Evolutionary conservation across 2,888 invertebrate species (phyloP).

Genomic region (Dicyrtoma fusca): DNA sequence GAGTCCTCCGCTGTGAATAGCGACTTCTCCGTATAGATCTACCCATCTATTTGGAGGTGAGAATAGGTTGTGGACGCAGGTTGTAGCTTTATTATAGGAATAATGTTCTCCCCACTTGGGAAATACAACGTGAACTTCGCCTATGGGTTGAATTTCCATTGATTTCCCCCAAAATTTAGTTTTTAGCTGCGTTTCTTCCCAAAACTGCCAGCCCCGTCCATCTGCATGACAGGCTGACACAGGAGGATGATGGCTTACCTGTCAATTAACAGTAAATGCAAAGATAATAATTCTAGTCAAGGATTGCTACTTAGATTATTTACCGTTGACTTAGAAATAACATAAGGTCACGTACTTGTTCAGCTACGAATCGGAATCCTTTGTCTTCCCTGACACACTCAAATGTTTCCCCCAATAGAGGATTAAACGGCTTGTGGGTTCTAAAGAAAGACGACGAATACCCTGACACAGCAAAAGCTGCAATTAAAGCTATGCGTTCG

Average conservation of each 20-base stretch:
- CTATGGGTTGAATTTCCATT: slow-evolving; percentile 84
- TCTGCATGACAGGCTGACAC: slow-evolving; percentile 80
- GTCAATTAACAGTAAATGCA: slow-evolving; percentile 42
- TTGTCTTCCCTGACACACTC: slow-evolving; percentile 77
- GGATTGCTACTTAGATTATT: no score
- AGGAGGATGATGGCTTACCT: slow-evolving; percentile 85
- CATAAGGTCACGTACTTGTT: slow-evolving; percentile 74
- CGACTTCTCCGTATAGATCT: slow-evolving; percentile 82
- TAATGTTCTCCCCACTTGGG: slow-evolving; percentile 71
- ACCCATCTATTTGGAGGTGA: slow-evolving; percentile 79
- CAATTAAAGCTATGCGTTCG: slow-evolving; percentile 75
- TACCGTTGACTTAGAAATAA: slow-evolving; percentile 1
- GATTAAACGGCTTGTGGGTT: slow-evolving; percentile 84
- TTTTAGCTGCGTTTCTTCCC: slow-evolving; percentile 82
- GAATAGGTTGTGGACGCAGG: slow-evolving; percentile 82
- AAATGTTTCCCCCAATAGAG: slow-evolving; percentile 79
- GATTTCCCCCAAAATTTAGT: slow-evolving; percentile 91
- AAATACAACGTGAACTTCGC: slow-evolving; percentile 60
- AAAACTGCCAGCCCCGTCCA: slow-evolving; percentile 74
- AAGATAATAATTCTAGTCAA: no score
- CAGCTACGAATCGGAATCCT: slow-evolving; percentile 76
- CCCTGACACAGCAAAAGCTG: slow-evolving; percentile 79
- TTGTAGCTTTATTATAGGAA: slow-evolving; percentile 80
- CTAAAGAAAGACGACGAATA: slow-evolving; percentile 74
- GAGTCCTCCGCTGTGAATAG: slow-evolving; percentile 68